Percentiles rank a stretch among this genome's conserved stretches.
Conservation (phyloP, 2,797 vertebrate species). For the Eurystomus glaucurus region DNA sequence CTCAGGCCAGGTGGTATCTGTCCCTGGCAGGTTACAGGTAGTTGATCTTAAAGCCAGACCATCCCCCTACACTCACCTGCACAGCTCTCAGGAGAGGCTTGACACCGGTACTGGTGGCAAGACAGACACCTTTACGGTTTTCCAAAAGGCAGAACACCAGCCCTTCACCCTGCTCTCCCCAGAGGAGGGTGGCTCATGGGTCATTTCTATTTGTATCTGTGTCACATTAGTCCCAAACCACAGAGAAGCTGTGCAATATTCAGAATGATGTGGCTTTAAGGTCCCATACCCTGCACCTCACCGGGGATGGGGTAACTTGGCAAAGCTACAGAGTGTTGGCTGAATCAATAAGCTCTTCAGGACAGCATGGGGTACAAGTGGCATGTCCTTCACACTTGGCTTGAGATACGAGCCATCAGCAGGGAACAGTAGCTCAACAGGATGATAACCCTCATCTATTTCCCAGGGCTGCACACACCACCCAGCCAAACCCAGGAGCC, state of each 20-base stretch:
- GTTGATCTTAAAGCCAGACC: not conserved
- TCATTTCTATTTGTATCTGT: not conserved
- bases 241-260: not conserved
- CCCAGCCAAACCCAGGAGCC: accelerated
- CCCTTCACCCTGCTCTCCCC: accelerated
- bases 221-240: not conserved
- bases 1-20: not conserved
- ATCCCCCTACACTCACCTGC: accelerated
- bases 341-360: not conserved
- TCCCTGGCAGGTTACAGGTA: not conserved
- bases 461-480: accelerated
- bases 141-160: not conserved
- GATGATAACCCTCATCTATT: not conserved
- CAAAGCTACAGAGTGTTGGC: not conserved
- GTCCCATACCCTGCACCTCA: not conserved
- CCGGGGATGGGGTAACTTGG: not conserved
- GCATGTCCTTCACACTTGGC: not conserved
- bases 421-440: not conserved
- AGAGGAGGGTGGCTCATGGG: not conserved
- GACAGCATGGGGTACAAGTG: not conserved
- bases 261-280: not conserved
- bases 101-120: not conserved
- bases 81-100: not conserved
- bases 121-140: accelerated
- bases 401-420: not conserved